A percentile compares a stretch with the other conserved stretches of the same genome.
These are phyloP conservation scores for Labroides dimidiatus DNA, from an alignment of 2,797 vertebrate genomes.

Conservation along the genomic window DNA sequence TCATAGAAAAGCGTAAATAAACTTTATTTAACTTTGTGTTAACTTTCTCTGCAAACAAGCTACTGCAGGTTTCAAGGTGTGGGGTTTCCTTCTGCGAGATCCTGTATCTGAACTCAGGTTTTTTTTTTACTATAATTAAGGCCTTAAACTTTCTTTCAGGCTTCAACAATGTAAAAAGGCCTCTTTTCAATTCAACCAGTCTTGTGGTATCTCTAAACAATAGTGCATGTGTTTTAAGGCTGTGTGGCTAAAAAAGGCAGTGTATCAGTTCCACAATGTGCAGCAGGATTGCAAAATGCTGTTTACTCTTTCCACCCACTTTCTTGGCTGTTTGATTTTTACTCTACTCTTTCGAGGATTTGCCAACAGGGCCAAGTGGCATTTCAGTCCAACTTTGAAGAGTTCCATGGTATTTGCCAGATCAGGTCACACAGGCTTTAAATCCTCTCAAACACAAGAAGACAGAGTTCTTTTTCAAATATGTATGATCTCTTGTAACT, in stretches of 20 bases:
- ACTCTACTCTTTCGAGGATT: conserved; percentile 78
- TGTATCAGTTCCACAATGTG: conserved; percentile 63
- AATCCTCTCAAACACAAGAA: too few relatives aligned
- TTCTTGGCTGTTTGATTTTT: conserved; percentile 62
- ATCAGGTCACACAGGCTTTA: conserved; percentile 40
- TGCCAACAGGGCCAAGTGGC: conserved; percentile 48
- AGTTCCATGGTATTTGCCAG: conserved; percentile 46
- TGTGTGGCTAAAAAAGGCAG: conserved; percentile 60
- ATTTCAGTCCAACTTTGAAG: conserved; percentile 60
- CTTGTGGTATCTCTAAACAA: conserved; percentile 58
- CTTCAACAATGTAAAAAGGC: conserved; percentile 38
- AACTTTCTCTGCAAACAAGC: conserved; percentile 72
- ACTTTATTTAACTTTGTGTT: conserved; percentile 72
- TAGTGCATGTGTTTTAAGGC: conserved; percentile 41
- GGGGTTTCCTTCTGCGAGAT: conserved; percentile 65
- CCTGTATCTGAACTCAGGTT: conserved; percentile 34
- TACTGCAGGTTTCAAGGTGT: conserved; percentile 68
- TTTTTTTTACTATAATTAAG: conserved; percentile 55
- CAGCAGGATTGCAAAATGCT: conserved; percentile 70
- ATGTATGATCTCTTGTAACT: background rate
- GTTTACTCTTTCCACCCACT: conserved; percentile 74
- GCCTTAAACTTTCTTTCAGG: conserved; percentile 33
- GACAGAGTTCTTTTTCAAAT: background rate
- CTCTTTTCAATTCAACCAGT: conserved; percentile 56
- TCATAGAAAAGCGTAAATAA: conserved; percentile 75